Percentiles rank a stretch among this genome's conserved stretches.
phyloP scores from a whole-genome alignment of 2,888 invertebrate species.

The Latrodectus elegans region DNA sequence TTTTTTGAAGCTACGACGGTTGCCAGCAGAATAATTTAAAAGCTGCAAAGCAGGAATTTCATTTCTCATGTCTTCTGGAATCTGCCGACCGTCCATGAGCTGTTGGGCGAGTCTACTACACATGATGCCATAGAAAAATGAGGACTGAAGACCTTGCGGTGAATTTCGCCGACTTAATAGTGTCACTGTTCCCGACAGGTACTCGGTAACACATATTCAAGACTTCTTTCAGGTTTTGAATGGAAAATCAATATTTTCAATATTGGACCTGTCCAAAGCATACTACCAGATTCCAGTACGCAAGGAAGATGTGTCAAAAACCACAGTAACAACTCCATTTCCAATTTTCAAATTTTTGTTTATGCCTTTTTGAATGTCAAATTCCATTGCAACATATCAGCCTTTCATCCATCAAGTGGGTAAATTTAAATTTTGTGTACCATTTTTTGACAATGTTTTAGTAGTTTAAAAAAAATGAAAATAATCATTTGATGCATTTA shows the following conservation, averaged over 20 bases:
- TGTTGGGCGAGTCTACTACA: slow-evolving; percentile 21
- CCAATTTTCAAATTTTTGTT: slow-evolving; percentile 73
- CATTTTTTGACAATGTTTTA: neutral
- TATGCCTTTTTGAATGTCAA: slow-evolving; percentile 75
- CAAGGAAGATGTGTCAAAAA: slow-evolving; percentile 73
- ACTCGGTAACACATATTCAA: slow-evolving; percentile 75
- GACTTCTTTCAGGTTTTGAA: slow-evolving; percentile 73
- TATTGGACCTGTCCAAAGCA: slow-evolving; percentile 1
- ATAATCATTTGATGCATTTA: neutral
- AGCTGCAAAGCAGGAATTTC: slow-evolving; percentile 27
- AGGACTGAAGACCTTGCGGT: slow-evolving; percentile 73
- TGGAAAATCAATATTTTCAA: slow-evolving; percentile 45
- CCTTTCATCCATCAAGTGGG: neutral
- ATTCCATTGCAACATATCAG: slow-evolving; percentile 74
- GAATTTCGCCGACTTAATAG: slow-evolving; percentile 74
- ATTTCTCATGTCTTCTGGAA: slow-evolving; percentile 4
- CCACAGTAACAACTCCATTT: slow-evolving; percentile 74
- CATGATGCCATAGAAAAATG: slow-evolving; percentile 21
- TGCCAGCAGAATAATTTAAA: neutral
- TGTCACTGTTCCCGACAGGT: slow-evolving; percentile 73
- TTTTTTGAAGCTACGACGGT: slow-evolving; percentile 7
- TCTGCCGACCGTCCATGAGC: neutral
- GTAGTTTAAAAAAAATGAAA: neutral
- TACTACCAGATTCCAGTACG: slow-evolving; percentile 39
- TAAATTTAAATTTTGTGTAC: neutral